A percentile compares a stretch with the other conserved stretches of the same genome.
Conservation (phyloP, 2,888 invertebrate genomes). For the Leptopterna dolabrata region DNA sequence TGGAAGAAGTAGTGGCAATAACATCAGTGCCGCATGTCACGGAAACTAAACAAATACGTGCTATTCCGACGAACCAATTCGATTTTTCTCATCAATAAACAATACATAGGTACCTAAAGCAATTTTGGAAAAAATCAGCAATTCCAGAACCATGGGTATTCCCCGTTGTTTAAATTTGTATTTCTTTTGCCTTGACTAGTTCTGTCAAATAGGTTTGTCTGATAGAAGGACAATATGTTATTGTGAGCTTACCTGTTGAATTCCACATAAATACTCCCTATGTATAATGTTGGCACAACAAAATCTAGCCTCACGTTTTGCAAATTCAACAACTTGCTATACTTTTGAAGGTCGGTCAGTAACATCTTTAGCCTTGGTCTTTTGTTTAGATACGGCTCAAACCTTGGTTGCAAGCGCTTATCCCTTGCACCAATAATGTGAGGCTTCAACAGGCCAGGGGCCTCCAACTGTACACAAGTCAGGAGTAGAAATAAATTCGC, state of each 20-base stretch:
- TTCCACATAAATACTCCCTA: constrained; percentile 23
- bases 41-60: no score
- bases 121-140: no score
- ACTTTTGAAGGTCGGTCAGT: neutral
- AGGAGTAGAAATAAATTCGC: constrained; percentile 6
- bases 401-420: constrained; percentile 34
- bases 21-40: no score
- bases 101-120: no score
- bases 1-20: no score
- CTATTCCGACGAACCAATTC: no score
- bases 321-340: neutral
- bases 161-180: no score
- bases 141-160: no score
- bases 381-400: neutral
- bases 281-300: constrained; percentile 11
- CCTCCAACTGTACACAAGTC: constrained; percentile 20
- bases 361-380: constrained; percentile 15
- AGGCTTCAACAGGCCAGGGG: constrained; percentile 26
- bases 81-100: no score
- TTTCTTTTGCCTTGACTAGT: no score
- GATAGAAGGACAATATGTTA: no score
- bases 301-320: constrained; percentile 20
- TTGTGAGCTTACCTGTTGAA: constrained; percentile 24
- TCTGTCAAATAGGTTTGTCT: no score
- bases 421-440: constrained; percentile 12